Base-by-base conservation (phyloP, 2,113 vertebrate genomes). In the Pyxicephalus adspersus region DNA sequence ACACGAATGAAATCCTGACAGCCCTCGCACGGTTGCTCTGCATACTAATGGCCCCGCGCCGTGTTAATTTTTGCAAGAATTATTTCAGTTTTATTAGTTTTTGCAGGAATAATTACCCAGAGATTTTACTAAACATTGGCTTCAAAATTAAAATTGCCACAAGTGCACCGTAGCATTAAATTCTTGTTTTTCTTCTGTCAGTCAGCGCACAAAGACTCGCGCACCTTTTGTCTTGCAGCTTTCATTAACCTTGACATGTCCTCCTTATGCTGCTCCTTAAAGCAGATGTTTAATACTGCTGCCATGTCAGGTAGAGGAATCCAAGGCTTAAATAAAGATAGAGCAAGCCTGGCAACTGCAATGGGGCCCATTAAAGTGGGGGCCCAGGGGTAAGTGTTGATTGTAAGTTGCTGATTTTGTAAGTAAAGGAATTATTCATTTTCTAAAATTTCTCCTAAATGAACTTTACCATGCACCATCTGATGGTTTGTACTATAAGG, bases 31-130 rank as follows among this genome's bases (percentile, higher is more conserved):
- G 8, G 15, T 18, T 45, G 54, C 25, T 19, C 3, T 61, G 77
- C 70, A 71, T 80, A 52, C 34, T 80, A 80, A 80, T 71, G 34
- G 25, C 67, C 19, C 50, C 0, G 23, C 26, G 28, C 57, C 3
- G 28, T 50, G 58, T 71, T 72, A 63, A 72, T 72, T 80, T 72
- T 80, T 80, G 20, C 58, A 11, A 52, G 45, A 64, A 54, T 80
- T 80, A 80, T 80, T 80, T 71, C 28, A 54, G 23, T 71, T 72
- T 72, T 80, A 80, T 80, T 72, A 72, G 78, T 61, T 80, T 66
- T 63, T 25, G 38, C 78, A 54, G 60, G 26, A 64, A 64, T 81
- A 81, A 81, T 81, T 81, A 73, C 45, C 78, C 58, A 64, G 78
- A 81, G 78, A 81, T 81, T 81, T 78, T 52, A 64, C 78, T 80